phyloP scores from a whole-genome alignment of 2,888 invertebrate species.

The Pyrocoelia pectoralis region DNA sequence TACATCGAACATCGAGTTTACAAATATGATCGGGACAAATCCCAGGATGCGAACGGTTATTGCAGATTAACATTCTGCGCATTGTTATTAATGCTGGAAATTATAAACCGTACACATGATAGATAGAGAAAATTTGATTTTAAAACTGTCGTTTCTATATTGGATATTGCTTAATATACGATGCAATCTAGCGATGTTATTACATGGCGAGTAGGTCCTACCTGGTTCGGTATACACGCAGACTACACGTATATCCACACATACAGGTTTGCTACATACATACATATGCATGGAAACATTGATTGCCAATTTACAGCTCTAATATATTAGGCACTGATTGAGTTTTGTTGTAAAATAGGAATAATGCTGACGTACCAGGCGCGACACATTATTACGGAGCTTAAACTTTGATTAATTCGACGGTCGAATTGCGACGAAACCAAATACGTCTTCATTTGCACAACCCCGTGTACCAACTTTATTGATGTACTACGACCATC shows the following conservation, averaged over 20 bases:
- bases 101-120: conserved; percentile 60
- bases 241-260: conserved; percentile 23
- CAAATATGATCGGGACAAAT: conserved; percentile 51
- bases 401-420: conserved; percentile 62
- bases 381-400: conserved; percentile 60
- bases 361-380: conserved; percentile 61
- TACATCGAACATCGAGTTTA: conserved; percentile 49
- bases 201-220: conserved; percentile 52
- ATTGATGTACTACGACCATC: conserved; percentile 25
- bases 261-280: conserved; percentile 45
- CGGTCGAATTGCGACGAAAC: conserved; percentile 56
- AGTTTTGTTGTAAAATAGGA: conserved; percentile 63
- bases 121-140: conserved; percentile 62
- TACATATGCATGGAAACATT: conserved; percentile 63
- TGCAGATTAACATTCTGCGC: conserved; percentile 61
- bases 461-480: conserved; percentile 18
- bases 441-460: conserved; percentile 50
- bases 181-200: conserved; percentile 61
- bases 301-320: conserved; percentile 64
- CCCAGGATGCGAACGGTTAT: conserved; percentile 59
- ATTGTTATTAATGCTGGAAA: conserved; percentile 61
- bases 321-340: conserved; percentile 64
- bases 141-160: conserved; percentile 58
- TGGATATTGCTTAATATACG: conserved; percentile 62
- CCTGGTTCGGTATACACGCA: conserved; percentile 28